A percentile compares a stretch with the other conserved stretches of the same genome.
Conservation (phyloP, 2,113 vertebrate genomes). For the Thomomys bottae region DNA sequence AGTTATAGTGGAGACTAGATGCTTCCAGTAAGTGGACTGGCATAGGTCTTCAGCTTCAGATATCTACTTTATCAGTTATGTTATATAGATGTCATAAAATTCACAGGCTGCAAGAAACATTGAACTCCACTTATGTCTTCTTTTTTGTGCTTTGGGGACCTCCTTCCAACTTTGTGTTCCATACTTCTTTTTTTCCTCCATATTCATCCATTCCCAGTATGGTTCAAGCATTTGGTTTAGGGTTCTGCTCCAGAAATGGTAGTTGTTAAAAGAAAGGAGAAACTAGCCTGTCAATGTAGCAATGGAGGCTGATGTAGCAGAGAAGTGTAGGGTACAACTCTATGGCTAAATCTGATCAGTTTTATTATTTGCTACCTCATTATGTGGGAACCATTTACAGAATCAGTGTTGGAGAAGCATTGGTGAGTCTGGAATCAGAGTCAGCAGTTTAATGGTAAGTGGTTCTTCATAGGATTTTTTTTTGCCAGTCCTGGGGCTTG, state of each 20-base stretch:
- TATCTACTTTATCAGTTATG: background rate
- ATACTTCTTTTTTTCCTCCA: no score
- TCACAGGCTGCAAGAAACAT: no score
- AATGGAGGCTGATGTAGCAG: background rate
- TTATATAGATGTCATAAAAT: background rate
- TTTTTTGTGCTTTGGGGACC: no score
- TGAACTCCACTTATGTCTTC: no score
- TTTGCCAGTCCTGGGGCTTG: no score
- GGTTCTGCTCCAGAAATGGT: background rate
- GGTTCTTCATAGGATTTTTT: background rate
- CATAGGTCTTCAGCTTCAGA: background rate
- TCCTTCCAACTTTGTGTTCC: no score
- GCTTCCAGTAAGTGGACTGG: background rate
- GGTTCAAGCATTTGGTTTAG: slow-evolving; percentile 5
- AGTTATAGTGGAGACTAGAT: background rate
- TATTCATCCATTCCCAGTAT: no score
- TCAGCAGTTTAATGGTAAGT: background rate
- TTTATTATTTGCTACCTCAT: background rate
- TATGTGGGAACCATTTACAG: background rate
- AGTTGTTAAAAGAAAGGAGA: background rate
- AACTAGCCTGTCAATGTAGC: background rate
- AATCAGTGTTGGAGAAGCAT: background rate
- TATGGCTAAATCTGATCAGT: background rate
- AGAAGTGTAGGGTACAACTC: background rate
- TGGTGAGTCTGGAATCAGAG: background rate